Evolutionary conservation across 2,797 vertebrate species (phyloP).

Genomic region (Falco biarmicus): DNA sequence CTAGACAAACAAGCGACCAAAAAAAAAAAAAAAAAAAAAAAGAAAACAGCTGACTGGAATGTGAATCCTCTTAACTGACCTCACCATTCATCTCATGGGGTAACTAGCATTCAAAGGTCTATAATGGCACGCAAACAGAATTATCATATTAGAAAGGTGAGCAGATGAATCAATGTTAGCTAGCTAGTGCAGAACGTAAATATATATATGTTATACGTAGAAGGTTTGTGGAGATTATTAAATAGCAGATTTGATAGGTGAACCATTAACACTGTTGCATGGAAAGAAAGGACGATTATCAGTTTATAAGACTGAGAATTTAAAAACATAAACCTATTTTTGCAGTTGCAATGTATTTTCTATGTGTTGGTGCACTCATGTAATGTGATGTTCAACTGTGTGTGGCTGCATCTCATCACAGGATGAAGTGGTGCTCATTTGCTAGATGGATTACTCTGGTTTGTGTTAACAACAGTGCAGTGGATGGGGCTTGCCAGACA

Average conservation of each 20-base stretch:
- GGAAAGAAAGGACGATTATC: not conserved
- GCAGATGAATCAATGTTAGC: not conserved
- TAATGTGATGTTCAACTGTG: not conserved
- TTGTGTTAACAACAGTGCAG: not conserved
- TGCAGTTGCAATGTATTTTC: not conserved
- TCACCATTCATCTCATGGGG: not conserved
- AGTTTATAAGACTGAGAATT: not conserved
- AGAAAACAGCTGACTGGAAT: not conserved
- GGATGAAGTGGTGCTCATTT: not conserved
- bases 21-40: not conserved
- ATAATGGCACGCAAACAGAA: not conserved
- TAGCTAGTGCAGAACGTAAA: not conserved
- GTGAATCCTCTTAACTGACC: not conserved
- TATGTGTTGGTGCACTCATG: not conserved
- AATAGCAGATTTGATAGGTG: not conserved
- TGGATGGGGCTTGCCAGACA: not conserved
- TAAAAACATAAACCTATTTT: accelerated
- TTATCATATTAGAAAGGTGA: not conserved
- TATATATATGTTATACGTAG: accelerated
- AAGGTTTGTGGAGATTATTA: not conserved
- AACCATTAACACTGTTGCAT: not conserved
- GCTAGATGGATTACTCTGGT: not conserved
- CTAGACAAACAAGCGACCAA: not conserved
- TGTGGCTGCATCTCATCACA: not conserved
- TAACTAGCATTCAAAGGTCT: not conserved